A percentile compares a stretch with the other conserved stretches of the same genome.
Evolutionary conservation across 2,797 vertebrate genomes (phyloP).

Genomic region (Coreius guichenoti): DNA sequence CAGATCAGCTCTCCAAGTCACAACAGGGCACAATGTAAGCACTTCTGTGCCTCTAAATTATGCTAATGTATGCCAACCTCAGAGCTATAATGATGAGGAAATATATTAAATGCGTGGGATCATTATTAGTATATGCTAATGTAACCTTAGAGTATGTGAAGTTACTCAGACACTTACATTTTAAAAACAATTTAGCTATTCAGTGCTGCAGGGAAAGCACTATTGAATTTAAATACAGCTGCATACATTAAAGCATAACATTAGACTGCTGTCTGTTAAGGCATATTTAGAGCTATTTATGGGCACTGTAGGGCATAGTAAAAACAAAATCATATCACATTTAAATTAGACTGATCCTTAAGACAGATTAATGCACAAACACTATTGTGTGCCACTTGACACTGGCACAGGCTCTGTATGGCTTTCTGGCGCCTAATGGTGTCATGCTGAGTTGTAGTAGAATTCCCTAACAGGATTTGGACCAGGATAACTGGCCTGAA

Average conservation of each 20-base stretch:
- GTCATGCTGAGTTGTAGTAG: conserved; percentile 13
- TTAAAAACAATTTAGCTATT: conserved; percentile 22
- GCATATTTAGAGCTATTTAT: conserved; percentile 22
- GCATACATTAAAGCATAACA: not conserved
- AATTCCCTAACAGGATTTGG: conserved; percentile 35
- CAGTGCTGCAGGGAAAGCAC: conserved; percentile 8
- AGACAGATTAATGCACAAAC: conserved; percentile 5
- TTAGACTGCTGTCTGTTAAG: not conserved
- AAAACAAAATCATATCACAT: not conserved
- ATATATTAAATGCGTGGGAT: conserved; percentile 12
- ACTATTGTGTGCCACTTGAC: conserved; percentile 3
- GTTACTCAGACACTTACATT: conserved; percentile 3
- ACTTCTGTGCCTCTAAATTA: conserved; percentile 20
- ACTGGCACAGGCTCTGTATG: not conserved
- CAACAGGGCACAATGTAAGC: not conserved
- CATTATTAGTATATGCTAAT: conserved; percentile 46
- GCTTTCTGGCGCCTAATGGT: conserved; percentile 6
- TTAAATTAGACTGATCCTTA: not conserved
- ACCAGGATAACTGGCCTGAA: not conserved
- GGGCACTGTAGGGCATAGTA: not conserved
- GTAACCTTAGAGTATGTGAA: conserved; percentile 31
- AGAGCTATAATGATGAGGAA: conserved; percentile 27
- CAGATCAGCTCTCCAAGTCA: conserved; percentile 1
- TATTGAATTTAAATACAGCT: conserved; percentile 29
- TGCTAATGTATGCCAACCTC: conserved; percentile 33